Evolutionary conservation across 2,797 vertebrate species (phyloP), one percentile per base, ranked within the genome.

Genomic region (Eulemur rubriventer): DNA sequence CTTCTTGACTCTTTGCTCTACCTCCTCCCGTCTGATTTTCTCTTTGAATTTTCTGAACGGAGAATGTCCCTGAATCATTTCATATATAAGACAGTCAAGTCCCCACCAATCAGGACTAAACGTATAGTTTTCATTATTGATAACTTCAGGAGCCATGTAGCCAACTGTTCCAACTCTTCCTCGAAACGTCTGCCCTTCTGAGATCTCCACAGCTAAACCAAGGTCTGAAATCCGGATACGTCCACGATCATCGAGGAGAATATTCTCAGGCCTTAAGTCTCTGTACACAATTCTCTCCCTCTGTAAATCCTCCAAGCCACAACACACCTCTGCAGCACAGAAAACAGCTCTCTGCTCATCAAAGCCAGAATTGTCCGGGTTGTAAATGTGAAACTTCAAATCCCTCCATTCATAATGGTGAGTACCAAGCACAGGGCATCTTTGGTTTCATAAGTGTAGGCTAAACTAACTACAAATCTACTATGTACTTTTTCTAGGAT

Each of bases 401-500:
- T 99, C 99, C 4, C 99, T 94, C 99, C 99, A 30, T 99, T 99
- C 99, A 99, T 99, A 94, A 99, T 99, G 98, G 99, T 99, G 95
- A 99, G 98, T 96, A 99, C 99, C 98, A 99, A 98, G 98, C 99
- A 99, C 98, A 99, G 98, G 94, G 99, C 98, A 93, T 99, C 99
- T 98, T 99, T 99, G 38, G 99, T 99, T 98, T 99, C 99, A 78
- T 99, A 99, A 24, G 99, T 99, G 96, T 99, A 99, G 85, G 99
- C 99, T 98, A 99, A 98, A 98, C 98, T 99, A 98, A 99, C 99
- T 98, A 99, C 99, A 99, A 99, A 99, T 98, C 99, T 99, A 98
- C 99, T 99, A 98, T 99, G 99, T 98, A 99, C 99, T 99, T 99
- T 99, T 98, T 99, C 99, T 97, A 99, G 99, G 98, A 99, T 99